A percentile compares a stretch with the other conserved stretches of the same genome.
These are phyloP conservation scores for Boloria euphrosyne DNA, from an alignment of 2,888 invertebrate species.

Conservation along the genomic window DNA sequence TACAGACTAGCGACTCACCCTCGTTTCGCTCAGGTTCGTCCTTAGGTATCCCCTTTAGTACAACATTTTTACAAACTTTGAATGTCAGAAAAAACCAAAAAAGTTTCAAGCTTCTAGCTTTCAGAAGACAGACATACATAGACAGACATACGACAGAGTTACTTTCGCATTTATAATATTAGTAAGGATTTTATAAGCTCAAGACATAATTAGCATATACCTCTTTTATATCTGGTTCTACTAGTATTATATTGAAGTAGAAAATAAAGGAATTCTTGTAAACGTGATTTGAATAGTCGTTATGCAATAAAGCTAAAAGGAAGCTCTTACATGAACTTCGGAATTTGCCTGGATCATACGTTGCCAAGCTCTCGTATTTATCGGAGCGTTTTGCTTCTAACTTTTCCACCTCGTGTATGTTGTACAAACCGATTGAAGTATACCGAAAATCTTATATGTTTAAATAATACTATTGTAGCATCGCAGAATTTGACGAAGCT, in stretches of 20 bases:
- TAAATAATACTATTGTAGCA: background rate
- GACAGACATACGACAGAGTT: too few species aligned
- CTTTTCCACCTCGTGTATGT: slow-evolving; percentile 18
- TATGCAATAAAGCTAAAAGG: slow-evolving; percentile 15
- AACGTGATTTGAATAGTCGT: slow-evolving; percentile 14
- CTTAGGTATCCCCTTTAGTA: too few species aligned
- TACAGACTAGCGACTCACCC: too few species aligned
- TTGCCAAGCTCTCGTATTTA: slow-evolving; percentile 21
- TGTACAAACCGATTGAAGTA: slow-evolving; percentile 17
- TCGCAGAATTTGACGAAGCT: background rate
- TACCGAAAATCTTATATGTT: slow-evolving; percentile 12
- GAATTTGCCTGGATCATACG: slow-evolving; percentile 16
- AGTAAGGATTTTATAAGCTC: too few species aligned
- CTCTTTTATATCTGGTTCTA: background rate
- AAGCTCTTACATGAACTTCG: slow-evolving; percentile 12
- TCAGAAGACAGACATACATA: too few species aligned
- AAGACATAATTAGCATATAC: too few species aligned
- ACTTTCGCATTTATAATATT: too few species aligned
- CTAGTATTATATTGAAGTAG: background rate
- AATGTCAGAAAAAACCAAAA: too few species aligned
- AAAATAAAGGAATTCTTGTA: background rate
- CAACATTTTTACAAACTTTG: too few species aligned
- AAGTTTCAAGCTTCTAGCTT: too few species aligned
- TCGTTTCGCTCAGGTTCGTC: too few species aligned
- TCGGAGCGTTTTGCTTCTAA: slow-evolving; percentile 23